Evolutionary conservation across 53 echinoderm and acorn worm genomes (phyloP), one percentile per base, ranked within the genome.

Genomic region (Stichopus horrens): DNA sequence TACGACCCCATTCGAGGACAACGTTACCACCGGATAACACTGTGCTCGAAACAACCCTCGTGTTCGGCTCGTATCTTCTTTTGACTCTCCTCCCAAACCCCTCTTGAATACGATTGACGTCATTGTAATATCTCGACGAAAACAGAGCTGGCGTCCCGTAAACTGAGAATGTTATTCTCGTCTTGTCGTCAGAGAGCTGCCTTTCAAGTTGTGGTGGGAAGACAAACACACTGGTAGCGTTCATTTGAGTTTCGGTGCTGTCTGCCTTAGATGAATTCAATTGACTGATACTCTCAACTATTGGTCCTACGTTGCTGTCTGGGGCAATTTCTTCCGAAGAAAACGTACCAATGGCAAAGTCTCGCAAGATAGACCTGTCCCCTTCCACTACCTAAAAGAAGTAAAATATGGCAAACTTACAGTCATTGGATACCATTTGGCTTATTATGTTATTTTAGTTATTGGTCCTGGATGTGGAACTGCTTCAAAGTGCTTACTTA

Each of bases 1-100:
- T 85, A 52, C 51, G 13, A 23, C 22, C 20, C 60, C 60, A 85
- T 52, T 23, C 67, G 8, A 5, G 22, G 85, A 85, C 9, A 51
- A 51, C 66, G 9, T 52, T 37, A 65, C 52, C 85, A 52, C 20
- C 85, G 6, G 85, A 66, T 11, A 67, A 85, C 6, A 85, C 60
- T 4, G 65, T 63, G 10, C 23, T 85, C n/a, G 85, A 85, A 7
- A 85, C 21, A 5, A 85, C 85, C 52, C 85, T 85, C 58, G 85
- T 85, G 18, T 66, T 67, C 1, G 67, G 65, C 9, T 22, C 59
- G 4, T 22, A 59, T 6, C 21, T 59, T 65, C 67, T 65, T 52
- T 65, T 85, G 13, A 63, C 23, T 58, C 85, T 85, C 52, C 85
- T 66, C 10, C 53, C 52, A 16, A 58, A 85, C 9, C 21, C 1